phyloP scores from a whole-genome alignment of 2,888 invertebrate species.

The Melieria picta region DNA sequence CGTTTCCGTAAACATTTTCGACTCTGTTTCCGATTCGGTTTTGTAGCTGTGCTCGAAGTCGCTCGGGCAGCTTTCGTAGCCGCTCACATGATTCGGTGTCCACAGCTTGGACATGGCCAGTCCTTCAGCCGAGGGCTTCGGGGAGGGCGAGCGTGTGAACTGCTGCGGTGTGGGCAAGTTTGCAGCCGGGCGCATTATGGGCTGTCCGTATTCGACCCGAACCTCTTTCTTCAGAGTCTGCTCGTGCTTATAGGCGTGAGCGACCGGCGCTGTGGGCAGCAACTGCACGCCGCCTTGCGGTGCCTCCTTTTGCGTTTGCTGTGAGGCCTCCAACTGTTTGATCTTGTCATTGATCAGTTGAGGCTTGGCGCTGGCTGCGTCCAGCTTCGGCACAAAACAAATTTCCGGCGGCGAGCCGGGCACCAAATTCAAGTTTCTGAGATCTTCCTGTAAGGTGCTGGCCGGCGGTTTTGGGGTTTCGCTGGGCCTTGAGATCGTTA shows the following conservation, averaged over 20 bases:
- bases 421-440: slow-evolving; percentile 68
- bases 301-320: slow-evolving; percentile 68
- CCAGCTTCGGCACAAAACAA: slow-evolving; percentile 70
- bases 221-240: slow-evolving; percentile 54
- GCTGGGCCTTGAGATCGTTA: slow-evolving; percentile 42
- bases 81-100: slow-evolving; percentile 65
- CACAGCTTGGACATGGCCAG: slow-evolving; percentile 76
- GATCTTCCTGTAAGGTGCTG: slow-evolving; percentile 56
- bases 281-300: slow-evolving; percentile 71
- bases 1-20: slow-evolving; percentile 50
- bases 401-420: slow-evolving; percentile 80
- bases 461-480: slow-evolving; percentile 39
- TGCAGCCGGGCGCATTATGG: slow-evolving; percentile 64
- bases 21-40: slow-evolving; percentile 45
- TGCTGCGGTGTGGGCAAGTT: slow-evolving; percentile 55
- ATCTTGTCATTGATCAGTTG: slow-evolving; percentile 71
- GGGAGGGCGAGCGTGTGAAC: slow-evolving; percentile 65
- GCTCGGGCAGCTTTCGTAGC: slow-evolving; percentile 51
- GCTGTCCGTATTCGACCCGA: slow-evolving; percentile 60
- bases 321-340: slow-evolving; percentile 71
- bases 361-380: slow-evolving; percentile 54
- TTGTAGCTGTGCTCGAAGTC: slow-evolving; percentile 51
- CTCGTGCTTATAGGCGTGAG: slow-evolving; percentile 52
- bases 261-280: slow-evolving; percentile 54
- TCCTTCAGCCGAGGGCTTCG: slow-evolving; percentile 73